Percentiles rank a stretch among this genome's conserved stretches.
phyloP scores from a whole-genome alignment of 2,888 invertebrate genomes.

The Periphyllus acericola region DNA sequence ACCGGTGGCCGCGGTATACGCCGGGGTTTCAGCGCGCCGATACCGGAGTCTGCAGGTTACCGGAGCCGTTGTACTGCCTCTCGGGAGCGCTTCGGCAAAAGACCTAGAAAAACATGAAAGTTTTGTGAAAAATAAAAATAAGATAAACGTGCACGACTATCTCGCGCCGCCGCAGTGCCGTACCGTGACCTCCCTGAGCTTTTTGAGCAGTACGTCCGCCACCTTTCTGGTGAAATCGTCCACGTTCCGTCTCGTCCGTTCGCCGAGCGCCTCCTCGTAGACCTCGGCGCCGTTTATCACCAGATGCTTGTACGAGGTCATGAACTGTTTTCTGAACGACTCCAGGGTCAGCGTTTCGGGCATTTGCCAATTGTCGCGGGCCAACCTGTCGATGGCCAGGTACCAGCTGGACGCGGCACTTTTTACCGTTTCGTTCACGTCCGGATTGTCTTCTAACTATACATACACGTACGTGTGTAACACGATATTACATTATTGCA shows the following conservation, averaged over 20 bases:
- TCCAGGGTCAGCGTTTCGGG: not conserved
- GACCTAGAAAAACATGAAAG: not conserved
- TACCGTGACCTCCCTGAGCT: not conserved
- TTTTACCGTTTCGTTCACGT: not conserved
- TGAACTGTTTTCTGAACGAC: not conserved
- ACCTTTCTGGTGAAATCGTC: constrained; percentile 12
- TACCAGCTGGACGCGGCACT: constrained; percentile 19
- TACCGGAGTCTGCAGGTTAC: not conserved
- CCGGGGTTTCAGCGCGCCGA: not conserved
- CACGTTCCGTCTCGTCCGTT: not conserved
- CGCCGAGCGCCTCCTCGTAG: not conserved
- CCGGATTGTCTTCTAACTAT: not conserved
- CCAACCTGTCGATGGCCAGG: constrained; percentile 1
- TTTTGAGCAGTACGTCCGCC: not conserved
- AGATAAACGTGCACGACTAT: too few species aligned
- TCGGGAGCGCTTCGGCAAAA: not conserved
- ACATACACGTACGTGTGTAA: not conserved
- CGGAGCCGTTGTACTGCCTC: not conserved
- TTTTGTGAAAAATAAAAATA: too few species aligned
- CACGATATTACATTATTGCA: not conserved
- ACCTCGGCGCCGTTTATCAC: not conserved
- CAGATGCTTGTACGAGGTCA: constrained; percentile 17
- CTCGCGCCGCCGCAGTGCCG: not conserved
- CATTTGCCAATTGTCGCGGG: not conserved
- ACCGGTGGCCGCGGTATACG: too few species aligned